Evolutionary conservation across 2,888 invertebrate species (phyloP), one percentile per base, ranked within the genome.

Genomic region (Aporophyla lueneburgensis): DNA sequence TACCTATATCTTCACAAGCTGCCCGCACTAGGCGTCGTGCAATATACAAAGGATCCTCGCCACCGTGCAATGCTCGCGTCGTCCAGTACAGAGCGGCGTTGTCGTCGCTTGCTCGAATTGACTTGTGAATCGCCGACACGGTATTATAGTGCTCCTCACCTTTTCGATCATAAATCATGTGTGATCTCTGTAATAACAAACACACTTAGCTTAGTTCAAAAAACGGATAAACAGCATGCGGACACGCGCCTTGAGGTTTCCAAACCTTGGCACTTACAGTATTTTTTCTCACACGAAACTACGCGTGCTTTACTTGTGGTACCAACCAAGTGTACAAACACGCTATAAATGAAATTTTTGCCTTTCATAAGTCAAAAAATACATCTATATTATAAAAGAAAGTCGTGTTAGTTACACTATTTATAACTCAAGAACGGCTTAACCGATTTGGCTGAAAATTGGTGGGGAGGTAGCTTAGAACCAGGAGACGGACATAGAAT

Each of bases 81-180:
- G 98, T 96, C 98, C 98, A 99, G 91, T 98, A 98, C 58, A 99
- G 93, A 21, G 98, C 97, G 4, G 98, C 98, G 93, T 98, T 98
- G 80, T 97, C 98, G 92, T 98, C 98, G 27, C 98, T 97, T 0
- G 98, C 98, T 85, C 98, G 97, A 70, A 99, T 97, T 0, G 98
- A 98, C 93, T 99, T 98, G 89, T 98, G 98, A 85, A 98, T 95
- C 0, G 98, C 98, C 2, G 98, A 98, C 87, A 98, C 97, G 58
- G 97, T 97, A 92, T 98, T 98, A 93, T 98, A 98, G 93, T 98
- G 98, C 90, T 98, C 98, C 69, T 98, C 98, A 14, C 98, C 98
- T 92, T 97, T 97, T 74, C 97, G 97, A 91, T 98, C 98, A 92
- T 98, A 98, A 56, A 98, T 91, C 92, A 98, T 97, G 91, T 98